Base-by-base conservation (phyloP, 2,797 vertebrate species). In the Sebastes trivittatus region DNA sequence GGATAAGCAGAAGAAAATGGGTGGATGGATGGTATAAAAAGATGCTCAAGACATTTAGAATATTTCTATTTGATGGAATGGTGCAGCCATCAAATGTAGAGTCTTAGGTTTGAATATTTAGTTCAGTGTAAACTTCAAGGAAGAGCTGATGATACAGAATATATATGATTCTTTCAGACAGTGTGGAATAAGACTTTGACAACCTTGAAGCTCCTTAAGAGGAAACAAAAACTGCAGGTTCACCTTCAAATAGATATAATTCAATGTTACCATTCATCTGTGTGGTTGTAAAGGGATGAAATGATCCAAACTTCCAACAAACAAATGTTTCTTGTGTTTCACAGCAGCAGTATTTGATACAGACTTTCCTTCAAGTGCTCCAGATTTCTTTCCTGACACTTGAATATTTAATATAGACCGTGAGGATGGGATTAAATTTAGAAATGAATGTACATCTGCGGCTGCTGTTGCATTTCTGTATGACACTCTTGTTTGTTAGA, bases 391-490 rank as follows among this genome's bases (percentile, higher is more conserved):
- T 74, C 54, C 64, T 69, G 76, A 76, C 63, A 60, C 58, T 69
- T 67, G n/a, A 72, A 82, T 82, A 79, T 82, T 82, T 63, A 64
- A 49, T 54, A 66, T 14, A 52, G 23, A 52, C 67, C 42, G 62
- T 34, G 36, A 68, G 14, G 4, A n/a, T 52, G 22, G 54, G 34
- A 71, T 74, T 80, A 71, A 23, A 65, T 79, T 60, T 30, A 70
- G 65, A 55, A 55, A 71, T 36, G 6, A 20, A 70, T 38, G 46
- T 74, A 49, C 34, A 66, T 25, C 61, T 32, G 13, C 16, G 13
- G 49, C 32, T 72, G 18, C 59, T 72, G 66, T 11, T 58, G 18
- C 54, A 11, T 70, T 71, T 58, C 22, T 80, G 74, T 69, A 55
- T 14, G 42, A 9, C 4, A 2, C 11, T 75, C 55, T 42, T 42